Evolutionary conservation across 2,113 vertebrate species (phyloP).

Genomic region (Cercopithecus mona): DNA sequence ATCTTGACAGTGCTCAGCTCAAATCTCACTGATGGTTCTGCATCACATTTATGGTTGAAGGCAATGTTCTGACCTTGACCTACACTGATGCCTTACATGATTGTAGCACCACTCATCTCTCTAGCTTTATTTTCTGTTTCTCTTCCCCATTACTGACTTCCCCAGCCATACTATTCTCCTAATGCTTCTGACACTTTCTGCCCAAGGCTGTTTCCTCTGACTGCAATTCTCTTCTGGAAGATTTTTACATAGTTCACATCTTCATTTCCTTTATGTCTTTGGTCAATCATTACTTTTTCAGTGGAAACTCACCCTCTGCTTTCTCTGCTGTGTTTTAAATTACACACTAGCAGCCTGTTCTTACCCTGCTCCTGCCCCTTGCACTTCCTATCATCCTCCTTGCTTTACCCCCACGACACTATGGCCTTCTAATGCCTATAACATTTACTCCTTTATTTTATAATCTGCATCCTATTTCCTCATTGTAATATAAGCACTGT

Average conservation of each 20-base stretch:
- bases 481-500: not conserved
- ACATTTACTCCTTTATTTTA: not conserved
- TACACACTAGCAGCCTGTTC: not conserved
- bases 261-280: not conserved
- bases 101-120: rapidly evolving
- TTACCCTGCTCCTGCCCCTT: rapidly evolving
- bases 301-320: not conserved
- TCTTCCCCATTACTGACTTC: not conserved
- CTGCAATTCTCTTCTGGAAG: not conserved
- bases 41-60: not conserved
- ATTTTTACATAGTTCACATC: not conserved
- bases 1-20: not conserved
- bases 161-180: not conserved
- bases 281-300: not conserved
- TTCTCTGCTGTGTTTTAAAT: not conserved
- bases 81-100: rapidly evolving
- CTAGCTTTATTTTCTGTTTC: not conserved
- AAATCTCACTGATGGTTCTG: not conserved
- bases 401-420: not conserved
- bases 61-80: not conserved
- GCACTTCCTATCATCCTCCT: rapidly evolving
- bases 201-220: not conserved
- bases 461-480: not conserved
- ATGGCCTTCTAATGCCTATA: not conserved
- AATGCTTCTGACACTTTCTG: not conserved